Conservation (phyloP, 2,888 invertebrate species). For the Selenia dentaria region DNA sequence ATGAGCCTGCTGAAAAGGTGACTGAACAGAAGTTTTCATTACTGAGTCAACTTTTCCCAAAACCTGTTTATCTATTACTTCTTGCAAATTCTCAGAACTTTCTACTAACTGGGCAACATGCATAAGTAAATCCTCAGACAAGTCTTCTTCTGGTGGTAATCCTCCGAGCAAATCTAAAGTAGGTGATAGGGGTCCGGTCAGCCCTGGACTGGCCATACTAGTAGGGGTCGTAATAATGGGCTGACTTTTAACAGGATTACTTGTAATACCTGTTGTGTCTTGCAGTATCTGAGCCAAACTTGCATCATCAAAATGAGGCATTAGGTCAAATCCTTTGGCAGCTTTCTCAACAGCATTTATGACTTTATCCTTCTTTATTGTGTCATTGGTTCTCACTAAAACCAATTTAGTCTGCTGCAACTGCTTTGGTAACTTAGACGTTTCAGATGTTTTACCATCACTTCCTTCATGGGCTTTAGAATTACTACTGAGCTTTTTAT, state of each 20-base stretch:
- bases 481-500: conserved; percentile 41
- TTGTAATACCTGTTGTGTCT: conserved; percentile 60
- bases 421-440: conserved; percentile 18
- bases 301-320: conserved; percentile 77
- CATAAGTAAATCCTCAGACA: conserved; percentile 89
- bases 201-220: conserved; percentile 75
- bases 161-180: conserved; percentile 84
- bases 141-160: conserved; percentile 86
- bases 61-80: conserved; percentile 88
- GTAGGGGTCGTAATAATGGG: conserved; percentile 55
- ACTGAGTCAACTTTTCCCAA: conserved; percentile 74
- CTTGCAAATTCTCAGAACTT: conserved; percentile 87
- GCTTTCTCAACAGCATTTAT: conserved; percentile 35
- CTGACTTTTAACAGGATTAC: conserved; percentile 57
- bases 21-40: conserved; percentile 42
- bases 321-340: conserved; percentile 64
- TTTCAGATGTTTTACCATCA: conserved; percentile 40
- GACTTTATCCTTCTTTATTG: conserved; percentile 29
- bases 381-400: conserved; percentile 37
- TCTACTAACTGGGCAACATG: conserved; percentile 90
- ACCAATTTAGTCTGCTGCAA: conserved; percentile 29
- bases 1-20: conserved; percentile 46
- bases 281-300: conserved; percentile 79
- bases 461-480: conserved; percentile 36
- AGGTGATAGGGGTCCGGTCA: conserved; percentile 84